Base-by-base conservation (phyloP, 2,113 vertebrate genomes). In the Heteronetta atricapilla region DNA sequence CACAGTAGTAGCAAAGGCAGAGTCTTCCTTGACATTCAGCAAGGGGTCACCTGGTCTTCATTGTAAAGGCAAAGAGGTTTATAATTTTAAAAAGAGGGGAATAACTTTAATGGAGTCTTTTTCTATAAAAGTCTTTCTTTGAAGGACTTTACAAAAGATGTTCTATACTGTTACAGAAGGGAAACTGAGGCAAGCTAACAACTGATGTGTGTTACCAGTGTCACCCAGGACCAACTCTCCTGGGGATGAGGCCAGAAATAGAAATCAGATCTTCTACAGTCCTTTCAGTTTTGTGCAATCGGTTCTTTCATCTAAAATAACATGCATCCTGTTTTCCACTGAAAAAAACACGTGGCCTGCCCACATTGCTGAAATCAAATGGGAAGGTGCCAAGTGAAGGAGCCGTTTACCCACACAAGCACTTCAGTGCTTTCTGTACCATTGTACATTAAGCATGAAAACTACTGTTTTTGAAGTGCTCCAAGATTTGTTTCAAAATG, bases 331-430 rank as follows among this genome's bases (percentile, higher is more conserved):
- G 14, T 85, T 93, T 94, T 55, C 67, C 18, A 5, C 40, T 93
- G 72, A 75, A 91, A 76, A 70, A 70, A 93, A 38, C 77, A 53
- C 0, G 1, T 88, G 67, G 18, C 46, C 20, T 91, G 50, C 52
- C 55, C 31, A 28, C 85, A 73, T 23, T 91, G 55, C 81, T 82
- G 91, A 80, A 95, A 74, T 89, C 84, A 67, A 44, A 82, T 91
- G 78, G 66, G 62, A 75, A 84, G 64, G 52, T 83, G 90, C 75
- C 87, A 93, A 94, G 15, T 19, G 58, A 85, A 79, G 50, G 59
- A 96, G 36, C 42, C 46, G 80, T 95, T 85, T 86, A 74, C 78
- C 89, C 89, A 88, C 91, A 89, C 59, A 91, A 70, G 68, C 89
- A 82, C 59, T 94, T 89, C 46, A 91, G 62, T 77, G 85, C 59